These are phyloP conservation scores for Artemia franciscana DNA, from an alignment of 1,140 invertebrate genomes.

Conservation along the genomic window DNA sequence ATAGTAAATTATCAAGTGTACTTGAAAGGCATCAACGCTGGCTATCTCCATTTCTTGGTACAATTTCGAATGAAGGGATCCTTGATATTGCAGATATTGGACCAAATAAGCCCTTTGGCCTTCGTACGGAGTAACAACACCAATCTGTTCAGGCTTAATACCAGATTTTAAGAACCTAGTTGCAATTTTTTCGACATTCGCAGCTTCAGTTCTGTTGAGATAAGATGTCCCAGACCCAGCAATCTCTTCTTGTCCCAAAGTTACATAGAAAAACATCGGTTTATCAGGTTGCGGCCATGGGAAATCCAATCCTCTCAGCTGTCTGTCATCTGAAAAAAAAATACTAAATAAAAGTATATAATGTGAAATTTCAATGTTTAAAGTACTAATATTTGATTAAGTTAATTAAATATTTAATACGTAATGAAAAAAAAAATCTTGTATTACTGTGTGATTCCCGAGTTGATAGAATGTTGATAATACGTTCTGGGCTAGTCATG, in stretches of 20 bases:
- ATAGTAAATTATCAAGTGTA: too few relatives aligned
- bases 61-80: slow-evolving; percentile 78
- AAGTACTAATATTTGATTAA: too few relatives aligned
- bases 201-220: slow-evolving; percentile 90
- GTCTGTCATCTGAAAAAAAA: slow-evolving; percentile 45
- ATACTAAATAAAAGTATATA: too few relatives aligned
- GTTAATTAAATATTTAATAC: too few relatives aligned
- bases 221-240: slow-evolving; percentile 95
- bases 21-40: slow-evolving; percentile 95
- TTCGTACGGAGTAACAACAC: slow-evolving; percentile 98
- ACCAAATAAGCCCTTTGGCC: slow-evolving; percentile 92
- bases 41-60: slow-evolving; percentile 99
- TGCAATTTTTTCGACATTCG: slow-evolving; percentile 92
- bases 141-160: slow-evolving; percentile 92
- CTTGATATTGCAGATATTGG: slow-evolving; percentile 98
- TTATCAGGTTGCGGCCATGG: slow-evolving; percentile 90
- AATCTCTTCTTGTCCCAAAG: slow-evolving; percentile 89
- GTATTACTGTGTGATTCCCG: too few relatives aligned
- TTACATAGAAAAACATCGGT: slow-evolving; percentile 98
- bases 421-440: too few relatives aligned
- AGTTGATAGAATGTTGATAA: too few relatives aligned
- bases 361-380: too few relatives aligned
- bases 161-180: slow-evolving; percentile 80
- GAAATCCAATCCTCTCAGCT: slow-evolving; percentile 75
- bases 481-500: too few relatives aligned